Evolutionary conservation across 2,797 vertebrate species (phyloP).

Genomic region (Chloroceryle inda): DNA sequence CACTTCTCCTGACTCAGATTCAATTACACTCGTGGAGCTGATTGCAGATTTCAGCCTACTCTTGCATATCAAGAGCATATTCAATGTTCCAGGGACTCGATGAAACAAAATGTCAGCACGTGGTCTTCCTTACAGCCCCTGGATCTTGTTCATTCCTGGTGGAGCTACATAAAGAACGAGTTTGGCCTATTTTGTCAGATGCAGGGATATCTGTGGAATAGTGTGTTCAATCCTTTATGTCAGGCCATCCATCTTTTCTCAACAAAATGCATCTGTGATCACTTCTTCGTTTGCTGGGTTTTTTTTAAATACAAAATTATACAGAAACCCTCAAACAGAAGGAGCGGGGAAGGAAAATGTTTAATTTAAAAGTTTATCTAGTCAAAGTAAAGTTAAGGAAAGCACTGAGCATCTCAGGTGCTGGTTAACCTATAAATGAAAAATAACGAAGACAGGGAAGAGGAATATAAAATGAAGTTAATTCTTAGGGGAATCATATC

Average conservation of each 20-base stretch:
- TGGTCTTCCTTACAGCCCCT: slow-evolving; percentile 14
- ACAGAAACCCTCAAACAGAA: neutral
- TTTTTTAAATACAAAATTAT: neutral
- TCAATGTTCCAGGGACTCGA: neutral
- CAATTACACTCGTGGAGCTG: slow-evolving; percentile 37
- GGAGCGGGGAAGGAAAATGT: neutral
- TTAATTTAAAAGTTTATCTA: slow-evolving; percentile 11
- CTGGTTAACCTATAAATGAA: slow-evolving; percentile 59
- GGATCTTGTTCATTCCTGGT: neutral
- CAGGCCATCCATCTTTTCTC: slow-evolving; percentile 36
- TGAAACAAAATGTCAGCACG: slow-evolving; percentile 34
- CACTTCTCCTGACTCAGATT: slow-evolving; percentile 63
- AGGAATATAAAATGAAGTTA: slow-evolving; percentile 61
- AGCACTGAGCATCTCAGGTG: slow-evolving; percentile 40
- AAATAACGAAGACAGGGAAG: slow-evolving; percentile 44
- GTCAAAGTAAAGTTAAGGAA: slow-evolving; percentile 30
- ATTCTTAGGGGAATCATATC: slow-evolving; percentile 50
- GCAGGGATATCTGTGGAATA: neutral
- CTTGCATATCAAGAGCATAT: slow-evolving; percentile 60
- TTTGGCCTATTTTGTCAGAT: slow-evolving; percentile 31
- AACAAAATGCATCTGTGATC: slow-evolving; percentile 26
- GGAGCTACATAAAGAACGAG: neutral
- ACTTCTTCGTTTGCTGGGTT: neutral
- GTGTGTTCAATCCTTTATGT: slow-evolving; percentile 20
- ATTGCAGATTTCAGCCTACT: slow-evolving; percentile 65